Conservation (phyloP, 2,113 vertebrate species). For the Catharus bicknelli region DNA sequence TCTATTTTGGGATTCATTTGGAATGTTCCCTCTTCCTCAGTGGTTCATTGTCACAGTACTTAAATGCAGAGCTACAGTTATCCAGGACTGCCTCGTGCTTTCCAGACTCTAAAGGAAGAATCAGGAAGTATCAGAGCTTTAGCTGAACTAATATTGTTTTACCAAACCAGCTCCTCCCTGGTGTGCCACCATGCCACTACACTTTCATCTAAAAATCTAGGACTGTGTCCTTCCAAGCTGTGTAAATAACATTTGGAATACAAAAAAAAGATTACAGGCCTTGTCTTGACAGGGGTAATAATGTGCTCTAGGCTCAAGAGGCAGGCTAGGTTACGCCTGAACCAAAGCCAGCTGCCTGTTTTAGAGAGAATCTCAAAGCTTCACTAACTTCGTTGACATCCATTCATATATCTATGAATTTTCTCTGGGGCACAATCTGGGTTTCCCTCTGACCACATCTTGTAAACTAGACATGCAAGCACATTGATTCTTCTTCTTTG, state of each 20-base stretch:
- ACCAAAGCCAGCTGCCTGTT: neutral
- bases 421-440: neutral
- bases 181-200: neutral
- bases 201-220: neutral
- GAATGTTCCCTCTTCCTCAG: slow-evolving; percentile 10
- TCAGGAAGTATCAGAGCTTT: neutral
- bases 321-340: neutral
- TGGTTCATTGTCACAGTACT: neutral
- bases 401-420: neutral
- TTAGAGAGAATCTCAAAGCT: neutral
- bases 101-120: neutral
- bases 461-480: neutral
- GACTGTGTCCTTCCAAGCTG: neutral
- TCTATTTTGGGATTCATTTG: neutral
- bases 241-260: neutral
- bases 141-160: neutral
- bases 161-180: neutral
- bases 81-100: neutral
- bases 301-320: neutral
- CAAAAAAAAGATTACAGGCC: neutral
- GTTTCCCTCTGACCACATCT: neutral
- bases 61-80: neutral
- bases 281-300: neutral
- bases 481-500: neutral
- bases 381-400: neutral